These are phyloP conservation scores for Drosophila nannoptera DNA, from an alignment of 1,140 invertebrate species.

Conservation along the genomic window DNA sequence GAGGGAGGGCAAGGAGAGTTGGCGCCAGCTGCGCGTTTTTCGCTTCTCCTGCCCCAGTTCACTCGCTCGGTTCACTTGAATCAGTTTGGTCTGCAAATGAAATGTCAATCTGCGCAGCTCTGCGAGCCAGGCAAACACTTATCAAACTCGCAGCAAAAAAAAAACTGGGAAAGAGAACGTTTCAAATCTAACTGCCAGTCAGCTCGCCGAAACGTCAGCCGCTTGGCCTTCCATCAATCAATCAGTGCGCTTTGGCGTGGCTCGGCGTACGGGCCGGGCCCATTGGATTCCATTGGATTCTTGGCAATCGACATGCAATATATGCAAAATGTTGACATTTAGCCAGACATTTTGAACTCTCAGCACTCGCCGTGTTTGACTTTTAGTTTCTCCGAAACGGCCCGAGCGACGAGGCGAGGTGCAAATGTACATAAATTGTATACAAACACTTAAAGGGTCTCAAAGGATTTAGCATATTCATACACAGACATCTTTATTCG, in stretches of 20 bases:
- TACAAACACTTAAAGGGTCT: slow-evolving; percentile 65
- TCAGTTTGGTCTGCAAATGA: slow-evolving; percentile 34
- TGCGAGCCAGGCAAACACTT: slow-evolving; percentile 18
- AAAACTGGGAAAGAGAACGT: slow-evolving; percentile 27
- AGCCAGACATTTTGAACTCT: slow-evolving; percentile 45
- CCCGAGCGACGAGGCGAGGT: slow-evolving; percentile 9
- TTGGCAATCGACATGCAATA: slow-evolving; percentile 68
- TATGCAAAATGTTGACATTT: slow-evolving; percentile 75
- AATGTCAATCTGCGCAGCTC: slow-evolving; percentile 46
- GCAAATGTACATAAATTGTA: slow-evolving; percentile 55
- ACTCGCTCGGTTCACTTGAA: neutral
- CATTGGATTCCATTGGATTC: neutral
- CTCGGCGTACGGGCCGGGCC: slow-evolving; percentile 39
- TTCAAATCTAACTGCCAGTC: slow-evolving; percentile 19
- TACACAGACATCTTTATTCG: slow-evolving; percentile 28
- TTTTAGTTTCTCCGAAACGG: slow-evolving; percentile 35
- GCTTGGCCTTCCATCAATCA: slow-evolving; percentile 48
- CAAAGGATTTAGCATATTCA: slow-evolving; percentile 56
- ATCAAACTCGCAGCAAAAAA: slow-evolving; percentile 6
- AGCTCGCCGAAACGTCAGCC: slow-evolving; percentile 20
- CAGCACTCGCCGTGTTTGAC: slow-evolving; percentile 35
- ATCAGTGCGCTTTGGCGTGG: slow-evolving; percentile 39
- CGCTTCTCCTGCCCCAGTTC: neutral
- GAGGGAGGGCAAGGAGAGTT: neutral
- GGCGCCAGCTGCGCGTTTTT: slow-evolving; percentile 10